A percentile compares a stretch with the other conserved stretches of the same genome.
These are phyloP conservation scores for Peromyscus leucopus DNA, from an alignment of 2,113 vertebrate genomes.

Conservation along the genomic window DNA sequence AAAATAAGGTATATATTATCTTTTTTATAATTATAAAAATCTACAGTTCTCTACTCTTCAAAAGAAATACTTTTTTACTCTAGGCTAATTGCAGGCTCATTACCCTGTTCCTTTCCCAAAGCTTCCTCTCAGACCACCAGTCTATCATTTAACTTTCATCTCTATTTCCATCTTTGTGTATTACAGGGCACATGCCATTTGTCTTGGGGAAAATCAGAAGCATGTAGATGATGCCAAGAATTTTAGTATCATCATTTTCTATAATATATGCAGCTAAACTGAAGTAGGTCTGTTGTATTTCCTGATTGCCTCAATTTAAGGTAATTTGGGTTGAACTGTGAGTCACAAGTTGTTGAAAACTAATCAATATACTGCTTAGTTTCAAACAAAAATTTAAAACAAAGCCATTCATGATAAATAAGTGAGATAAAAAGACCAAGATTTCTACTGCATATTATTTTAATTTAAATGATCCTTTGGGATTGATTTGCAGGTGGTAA, in stretches of 20 bases:
- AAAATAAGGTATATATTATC: conserved; percentile 5
- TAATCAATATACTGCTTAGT: conserved; percentile 67
- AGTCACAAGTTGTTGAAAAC: conserved; percentile 65
- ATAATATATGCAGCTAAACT: conserved; percentile 54
- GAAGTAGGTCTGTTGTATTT: conserved; percentile 68
- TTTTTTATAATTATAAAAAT: conserved; percentile 14
- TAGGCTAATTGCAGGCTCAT: conserved; percentile 31
- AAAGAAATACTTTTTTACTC: background rate
- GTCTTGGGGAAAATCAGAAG: conserved; percentile 57
- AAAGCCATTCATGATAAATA: conserved; percentile 67
- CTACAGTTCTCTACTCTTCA: background rate
- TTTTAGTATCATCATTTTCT: conserved; percentile 60
- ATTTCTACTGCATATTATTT: conserved; percentile 51
- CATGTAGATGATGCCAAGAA: conserved; percentile 53
- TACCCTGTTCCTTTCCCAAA: background rate
- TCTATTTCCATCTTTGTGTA: conserved; percentile 52
- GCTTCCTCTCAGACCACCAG: background rate
- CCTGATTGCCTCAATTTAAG: conserved; percentile 74
- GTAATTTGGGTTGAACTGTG: conserved; percentile 71
- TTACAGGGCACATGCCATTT: conserved; percentile 47
- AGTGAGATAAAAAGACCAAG: conserved; percentile 56
- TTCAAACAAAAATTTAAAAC: conserved; percentile 66
- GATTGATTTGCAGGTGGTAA: conserved; percentile 62
- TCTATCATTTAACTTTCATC: conserved; percentile 43
- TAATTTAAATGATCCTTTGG: conserved; percentile 51